Evolutionary conservation across 2,888 invertebrate species (phyloP).

Genomic region (Germaria angustata): DNA sequence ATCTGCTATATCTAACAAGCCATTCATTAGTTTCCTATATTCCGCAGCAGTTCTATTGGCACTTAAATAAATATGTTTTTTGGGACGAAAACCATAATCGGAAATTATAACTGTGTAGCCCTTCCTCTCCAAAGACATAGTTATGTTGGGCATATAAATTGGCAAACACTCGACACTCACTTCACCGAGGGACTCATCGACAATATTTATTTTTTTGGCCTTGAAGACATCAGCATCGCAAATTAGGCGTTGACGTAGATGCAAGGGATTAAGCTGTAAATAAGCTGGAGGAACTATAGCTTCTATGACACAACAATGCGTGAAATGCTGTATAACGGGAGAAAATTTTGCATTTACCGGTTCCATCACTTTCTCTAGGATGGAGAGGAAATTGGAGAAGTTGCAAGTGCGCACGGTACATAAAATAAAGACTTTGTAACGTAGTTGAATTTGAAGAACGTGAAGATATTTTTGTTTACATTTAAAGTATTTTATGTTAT

Average conservation of each 20-base stretch:
- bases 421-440: slow-evolving; percentile 60
- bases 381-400: slow-evolving; percentile 60
- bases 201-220: slow-evolving; percentile 65
- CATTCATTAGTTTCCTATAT: slow-evolving; percentile 68
- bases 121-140: slow-evolving; percentile 51
- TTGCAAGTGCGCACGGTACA: slow-evolving; percentile 69
- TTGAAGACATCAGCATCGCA: slow-evolving; percentile 68
- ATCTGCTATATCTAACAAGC: slow-evolving; percentile 66
- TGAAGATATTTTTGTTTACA: slow-evolving; percentile 20
- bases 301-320: slow-evolving; percentile 68
- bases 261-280: background rate
- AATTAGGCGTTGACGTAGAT: slow-evolving; percentile 40
- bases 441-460: slow-evolving; percentile 68
- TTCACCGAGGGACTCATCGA: slow-evolving; percentile 63
- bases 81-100: slow-evolving; percentile 68
- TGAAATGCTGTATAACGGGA: slow-evolving; percentile 67
- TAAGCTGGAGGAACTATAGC: slow-evolving; percentile 60
- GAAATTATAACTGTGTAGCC: slow-evolving; percentile 68
- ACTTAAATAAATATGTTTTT: slow-evolving; percentile 62
- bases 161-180: slow-evolving; percentile 71
- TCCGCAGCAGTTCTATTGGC: slow-evolving; percentile 42
- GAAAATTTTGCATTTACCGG: slow-evolving; percentile 65
- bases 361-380: slow-evolving; percentile 62
- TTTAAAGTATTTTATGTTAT: slow-evolving; percentile 1
- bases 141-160: slow-evolving; percentile 58